A percentile compares a stretch with the other conserved stretches of the same genome.
Conservation (phyloP, 2,797 vertebrate species). For the Steatocranus sp. region DNA sequence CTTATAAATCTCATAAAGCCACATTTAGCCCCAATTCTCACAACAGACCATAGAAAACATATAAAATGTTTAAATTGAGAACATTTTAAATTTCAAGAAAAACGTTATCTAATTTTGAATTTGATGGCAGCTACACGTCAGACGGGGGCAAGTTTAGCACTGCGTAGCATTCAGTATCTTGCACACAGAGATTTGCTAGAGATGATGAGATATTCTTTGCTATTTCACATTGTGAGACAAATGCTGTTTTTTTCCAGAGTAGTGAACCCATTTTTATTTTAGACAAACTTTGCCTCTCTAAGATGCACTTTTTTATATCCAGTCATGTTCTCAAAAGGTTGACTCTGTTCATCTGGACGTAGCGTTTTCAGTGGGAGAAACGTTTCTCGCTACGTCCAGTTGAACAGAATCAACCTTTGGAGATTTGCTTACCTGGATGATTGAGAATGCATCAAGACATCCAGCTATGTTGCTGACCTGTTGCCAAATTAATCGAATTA, state of each 20-base stretch:
- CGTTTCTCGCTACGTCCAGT: neutral
- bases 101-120: neutral
- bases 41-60: neutral
- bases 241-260: neutral
- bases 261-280: neutral
- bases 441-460: neutral
- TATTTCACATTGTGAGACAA: neutral
- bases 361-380: neutral
- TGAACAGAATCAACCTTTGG: neutral
- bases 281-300: neutral
- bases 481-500: neutral
- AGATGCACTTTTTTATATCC: neutral
- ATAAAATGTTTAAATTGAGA: neutral
- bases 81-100: neutral
- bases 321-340: neutral
- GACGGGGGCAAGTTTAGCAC: rapidly evolving
- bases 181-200: neutral
- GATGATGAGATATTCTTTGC: neutral
- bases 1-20: neutral
- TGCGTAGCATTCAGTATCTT: neutral
- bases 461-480: neutral
- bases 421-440: neutral
- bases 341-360: neutral
- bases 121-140: neutral
- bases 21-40: neutral